Evolutionary conservation across 2,888 invertebrate species (phyloP).

Genomic region (Chalcis sispes): DNA sequence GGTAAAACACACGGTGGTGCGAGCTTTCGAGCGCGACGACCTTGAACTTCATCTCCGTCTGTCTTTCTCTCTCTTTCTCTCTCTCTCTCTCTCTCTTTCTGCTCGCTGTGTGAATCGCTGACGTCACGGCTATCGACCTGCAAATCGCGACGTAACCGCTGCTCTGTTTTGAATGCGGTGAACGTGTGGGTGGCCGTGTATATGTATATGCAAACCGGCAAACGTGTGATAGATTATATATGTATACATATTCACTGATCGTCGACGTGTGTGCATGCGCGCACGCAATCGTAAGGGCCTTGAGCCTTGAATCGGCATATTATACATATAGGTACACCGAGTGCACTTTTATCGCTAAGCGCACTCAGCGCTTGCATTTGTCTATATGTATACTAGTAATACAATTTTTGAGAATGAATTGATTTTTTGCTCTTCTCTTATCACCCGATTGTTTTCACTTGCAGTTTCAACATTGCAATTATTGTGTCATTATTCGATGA

Average conservation of each 20-base stretch:
- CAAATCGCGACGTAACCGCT: too few species aligned
- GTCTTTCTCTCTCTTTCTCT: too few species aligned
- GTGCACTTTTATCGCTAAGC: too few species aligned
- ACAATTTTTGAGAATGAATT: too few species aligned
- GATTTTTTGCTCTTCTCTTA: background rate
- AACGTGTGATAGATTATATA: background rate
- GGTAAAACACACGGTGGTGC: constrained; percentile 58
- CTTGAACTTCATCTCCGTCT: constrained; percentile 73
- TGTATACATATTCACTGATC: background rate
- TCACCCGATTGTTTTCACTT: background rate
- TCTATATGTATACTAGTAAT: too few species aligned
- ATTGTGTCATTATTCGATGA: too few species aligned
- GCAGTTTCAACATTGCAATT: too few species aligned
- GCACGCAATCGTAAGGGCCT: background rate
- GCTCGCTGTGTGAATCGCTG: constrained; percentile 61
- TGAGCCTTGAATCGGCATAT: too few species aligned
- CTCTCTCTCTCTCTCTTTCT: too few species aligned
- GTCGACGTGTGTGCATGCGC: background rate
- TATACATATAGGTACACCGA: too few species aligned
- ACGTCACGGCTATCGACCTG: constrained; percentile 74
- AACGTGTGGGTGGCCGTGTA: background rate
- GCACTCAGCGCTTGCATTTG: too few species aligned
- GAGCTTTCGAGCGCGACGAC: constrained; percentile 61
- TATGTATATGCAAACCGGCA: background rate
- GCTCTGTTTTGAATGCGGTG: background rate